Base-by-base conservation (phyloP, 2,888 invertebrate species). In the Netelia fuscicornis region DNA sequence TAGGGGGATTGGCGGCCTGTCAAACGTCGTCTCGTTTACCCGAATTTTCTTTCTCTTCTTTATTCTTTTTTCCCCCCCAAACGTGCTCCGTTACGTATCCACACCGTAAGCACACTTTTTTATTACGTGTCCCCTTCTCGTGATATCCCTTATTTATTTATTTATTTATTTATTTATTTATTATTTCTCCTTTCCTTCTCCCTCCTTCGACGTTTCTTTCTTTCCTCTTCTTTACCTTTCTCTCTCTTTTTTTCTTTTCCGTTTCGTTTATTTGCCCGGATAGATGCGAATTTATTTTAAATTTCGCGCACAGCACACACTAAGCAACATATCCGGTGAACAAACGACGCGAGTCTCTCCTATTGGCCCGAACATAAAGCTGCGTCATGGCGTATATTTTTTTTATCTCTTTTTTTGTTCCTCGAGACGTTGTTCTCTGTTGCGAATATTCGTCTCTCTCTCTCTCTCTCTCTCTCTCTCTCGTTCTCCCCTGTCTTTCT, bases 21-120 rank as follows among this genome's bases (percentile, higher is more conserved):
- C 30, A 20, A 37, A 25, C 13, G 64, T 77, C 13, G 64, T 77
- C 25, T 67, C 76, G 54, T 67, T 67, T 56, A 9, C 20, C 30
- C 13, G 62, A 62, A 56, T 56, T 67, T 37, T 25, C 13, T 20
- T 23, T 23, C 13, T 75, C 17, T 52, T 30, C 17, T 3, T 23
- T 60, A 23, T 60, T 20, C 20, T 10, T 25, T 60, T 20, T 20
- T 0, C 58, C 23, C 58, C 23, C n/a, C 20, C 17, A 54, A 58
- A 23, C 25, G 3, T 11, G 11, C 62, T 25, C 58, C 17, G 58
- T 20, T 62, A 11, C n/a, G n/a, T 62, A 62, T 62, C 30, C 25
- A 30, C 25, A 62, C 20, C 30, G 30, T 20, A 62, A 62, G 62
- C 62, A 62, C 62, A 17, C 13, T 23, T 23, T 17, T 20, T 8